Base-by-base conservation (phyloP, 2,888 invertebrate species). In the Drosophila borealis region DNA sequence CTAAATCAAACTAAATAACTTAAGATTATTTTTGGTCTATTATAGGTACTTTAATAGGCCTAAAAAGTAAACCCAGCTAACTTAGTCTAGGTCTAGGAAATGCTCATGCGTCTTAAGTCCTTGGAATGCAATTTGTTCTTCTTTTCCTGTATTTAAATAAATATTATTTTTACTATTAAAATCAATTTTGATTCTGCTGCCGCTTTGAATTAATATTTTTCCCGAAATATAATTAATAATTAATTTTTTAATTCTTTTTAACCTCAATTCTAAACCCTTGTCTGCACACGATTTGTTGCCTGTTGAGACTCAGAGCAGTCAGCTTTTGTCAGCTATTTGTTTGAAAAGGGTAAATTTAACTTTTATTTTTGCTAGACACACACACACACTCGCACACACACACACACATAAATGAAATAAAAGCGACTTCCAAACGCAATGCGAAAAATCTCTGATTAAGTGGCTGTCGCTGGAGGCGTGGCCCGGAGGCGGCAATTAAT, bases 401-500 rank as follows among this genome's bases (percentile, higher is more conserved):
- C 41, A 39, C n/a, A 10, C 25, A 10, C 48, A 50, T 42, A 42
- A 59, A 66, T 57, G 39, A 59, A 59, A 60, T 66, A 44, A 66
- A 66, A 66, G 70, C 57, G 55, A 51, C 42, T 63, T 57, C 36
- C 62, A 36, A 50, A 44, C 46, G 70, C 36, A 70, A 44, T 65
- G 59, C 42, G 61, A 72, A 67, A 75, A 71, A 75, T 60, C 74
- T 68, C 29, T 76, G 77, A 77, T 75, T 76, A 76, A 75, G 77
- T 75, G 77, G 59, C 63, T 42, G 61, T 56, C 44, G 34, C 54
- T 21, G 14, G 45, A 56, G 73, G 75, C 75, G 50, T 74, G 74
- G 72, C 68, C 51, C n/a, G 21, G 13, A 29, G 78, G 76, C 78
- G 60, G 79, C 79, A 75, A 78, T 79, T 79, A 78, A 79, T 79